Evolutionary conservation across 1,140 invertebrate species (phyloP), one percentile per base, ranked within the genome.

Genomic region (Drosophila grimshawi): DNA sequence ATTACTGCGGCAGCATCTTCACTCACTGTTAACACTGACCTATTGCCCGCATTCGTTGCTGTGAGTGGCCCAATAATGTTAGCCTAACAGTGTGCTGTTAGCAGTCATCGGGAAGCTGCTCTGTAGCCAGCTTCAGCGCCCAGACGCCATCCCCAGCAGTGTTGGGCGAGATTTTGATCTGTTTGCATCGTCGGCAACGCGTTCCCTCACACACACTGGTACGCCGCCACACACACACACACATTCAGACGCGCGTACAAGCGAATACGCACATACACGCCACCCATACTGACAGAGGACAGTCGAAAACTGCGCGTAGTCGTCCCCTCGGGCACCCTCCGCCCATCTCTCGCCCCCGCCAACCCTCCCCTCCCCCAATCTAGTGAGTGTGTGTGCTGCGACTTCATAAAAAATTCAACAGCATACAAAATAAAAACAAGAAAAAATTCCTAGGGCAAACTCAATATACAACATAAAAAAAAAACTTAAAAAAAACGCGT

Each of bases 371-470:
- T 43, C 39, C 43, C 2, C 37, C 60, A 43, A 45, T 32, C 43
- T 19, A 39, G 35, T 52, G 5, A 4, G 10, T 56, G 61, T 64
- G 60, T 52, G 62, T 75, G 45, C 45, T 52, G 71, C 70, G 66
- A 74, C 61, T 80, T 86, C 79, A 86, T 86, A 81, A 82, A 86
- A 86, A 74, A 86, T 86, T 86, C 82, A 86, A 88, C 83, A 86
- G 70, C 66, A 70, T 81, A 86, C 76, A 57, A 74, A 67, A 61
- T 46, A 76, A 68, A 68, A 76, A 71, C 64, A 75, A 51, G 51
- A 65, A 62, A 35, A 56, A 80, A 72, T 66, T 32, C 35, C 65
- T 46, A 72, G 35, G 11, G 45, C 27, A 52, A 61, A 69, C 33
- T 53, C 52, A 55, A 66, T 59, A 62, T 35, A 63, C 51, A 80